Evolutionary conservation across 2,113 vertebrate species (phyloP).

Genomic region (Edolisoma coerulescens): DNA sequence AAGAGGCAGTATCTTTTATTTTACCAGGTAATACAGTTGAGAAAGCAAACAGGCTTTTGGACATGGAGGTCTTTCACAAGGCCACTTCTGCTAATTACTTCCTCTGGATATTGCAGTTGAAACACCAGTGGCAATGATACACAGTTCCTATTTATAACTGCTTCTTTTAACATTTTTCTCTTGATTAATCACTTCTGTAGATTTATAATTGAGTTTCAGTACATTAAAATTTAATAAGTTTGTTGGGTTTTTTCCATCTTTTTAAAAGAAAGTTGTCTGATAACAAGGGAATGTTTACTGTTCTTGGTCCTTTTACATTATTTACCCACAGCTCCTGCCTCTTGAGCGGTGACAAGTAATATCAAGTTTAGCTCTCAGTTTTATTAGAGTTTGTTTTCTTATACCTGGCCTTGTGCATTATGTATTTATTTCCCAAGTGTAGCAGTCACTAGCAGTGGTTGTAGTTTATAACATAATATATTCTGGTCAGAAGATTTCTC

Average conservation of each 20-base stretch:
- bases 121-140: neutral
- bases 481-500: neutral
- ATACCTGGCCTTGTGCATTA: neutral
- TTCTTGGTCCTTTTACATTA: neutral
- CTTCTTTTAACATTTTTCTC: neutral
- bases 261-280: neutral
- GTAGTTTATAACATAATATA: neutral
- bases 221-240: neutral
- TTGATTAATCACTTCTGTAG: neutral
- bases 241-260: neutral
- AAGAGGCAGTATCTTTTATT: neutral
- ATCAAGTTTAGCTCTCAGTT: neutral
- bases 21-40: neutral
- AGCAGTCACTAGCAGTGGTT: neutral
- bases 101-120: neutral
- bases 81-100: neutral
- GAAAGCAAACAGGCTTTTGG: neutral
- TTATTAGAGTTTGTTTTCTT: neutral
- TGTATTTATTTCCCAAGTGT: neutral
- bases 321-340: neutral
- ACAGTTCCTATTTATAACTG: neutral
- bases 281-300: neutral
- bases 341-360: neutral
- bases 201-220: neutral
- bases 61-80: neutral